Conservation (phyloP, 2,888 invertebrate genomes). For the Digitonthophagus gazella region DNA sequence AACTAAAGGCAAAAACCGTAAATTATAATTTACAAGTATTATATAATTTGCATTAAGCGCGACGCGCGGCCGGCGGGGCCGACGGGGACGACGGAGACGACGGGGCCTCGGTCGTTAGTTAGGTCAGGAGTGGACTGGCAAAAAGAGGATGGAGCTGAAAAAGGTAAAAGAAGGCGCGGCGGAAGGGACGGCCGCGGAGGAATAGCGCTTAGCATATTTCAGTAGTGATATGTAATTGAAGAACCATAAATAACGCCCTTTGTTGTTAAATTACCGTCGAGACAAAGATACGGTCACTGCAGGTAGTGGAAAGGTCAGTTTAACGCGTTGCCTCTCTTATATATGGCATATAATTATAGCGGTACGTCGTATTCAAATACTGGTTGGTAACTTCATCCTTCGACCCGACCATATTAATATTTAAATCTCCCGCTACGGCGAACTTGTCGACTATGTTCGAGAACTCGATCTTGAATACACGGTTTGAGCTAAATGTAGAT, state of each 20-base stretch:
- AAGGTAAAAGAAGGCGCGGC: neutral
- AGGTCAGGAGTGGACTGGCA: neutral
- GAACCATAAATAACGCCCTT: conserved; percentile 26
- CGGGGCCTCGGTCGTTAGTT: neutral
- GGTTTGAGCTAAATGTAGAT: no score
- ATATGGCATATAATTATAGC: conserved; percentile 28
- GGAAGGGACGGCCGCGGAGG: neutral
- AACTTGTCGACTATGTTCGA: neutral
- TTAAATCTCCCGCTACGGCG: conserved; percentile 3
- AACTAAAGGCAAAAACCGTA: conserved; percentile 21
- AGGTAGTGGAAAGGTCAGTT: conserved; percentile 26
- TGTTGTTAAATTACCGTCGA: conserved; percentile 25
- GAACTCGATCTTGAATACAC: neutral
- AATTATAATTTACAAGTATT: conserved; percentile 25
- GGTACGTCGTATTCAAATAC: conserved; percentile 25
- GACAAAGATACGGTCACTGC: conserved; percentile 28
- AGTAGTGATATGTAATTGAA: conserved; percentile 27
- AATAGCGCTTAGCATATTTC: neutral
- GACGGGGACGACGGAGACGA: no score
- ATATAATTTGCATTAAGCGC: conserved; percentile 22
- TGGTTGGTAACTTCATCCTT: conserved; percentile 28
- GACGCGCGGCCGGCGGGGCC: neutral
- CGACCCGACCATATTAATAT: conserved; percentile 10
- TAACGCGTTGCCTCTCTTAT: conserved; percentile 23
- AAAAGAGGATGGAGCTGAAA: neutral